Base-by-base conservation (phyloP, 2,113 vertebrate species). In the Psilopsiagon aymara region DNA sequence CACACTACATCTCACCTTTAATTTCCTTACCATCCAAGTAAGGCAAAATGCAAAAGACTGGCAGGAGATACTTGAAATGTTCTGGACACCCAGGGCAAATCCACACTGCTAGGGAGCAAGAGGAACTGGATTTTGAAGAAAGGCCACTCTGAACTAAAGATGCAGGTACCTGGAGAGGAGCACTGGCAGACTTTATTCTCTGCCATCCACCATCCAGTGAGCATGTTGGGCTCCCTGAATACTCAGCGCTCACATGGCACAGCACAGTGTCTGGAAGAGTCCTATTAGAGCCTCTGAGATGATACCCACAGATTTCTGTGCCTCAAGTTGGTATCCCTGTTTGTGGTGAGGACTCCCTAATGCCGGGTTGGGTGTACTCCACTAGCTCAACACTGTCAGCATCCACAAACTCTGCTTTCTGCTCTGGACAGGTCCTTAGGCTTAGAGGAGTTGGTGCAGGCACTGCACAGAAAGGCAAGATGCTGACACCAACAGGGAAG, bases 291-390 rank as follows among this genome's bases (percentile, higher is more conserved):
- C 41, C 44, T 63, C 37, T 62, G 53, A 49, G 60, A 14, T 41
- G 23, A 55, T 27, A 20, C 10, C 20, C 39, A 41, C 39, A 62
- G 20, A 28, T 33, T 41, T 8, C 13, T 1, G 1, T 77, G 49
- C 33, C 39, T 77, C 71, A 39, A 2, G 35, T 4, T 44, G 24
- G 2, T 67, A 3, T 49, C 21, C 52, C 16, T 9, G 0, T 15
- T 43, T 57, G 35, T 39, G 29, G 13, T 44, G 37, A 67, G 23
- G 49, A 5, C 11, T 8, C 17, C 13, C 13, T 28, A 13, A n/a
- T 73, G 27, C 63, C 41, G 47, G 20, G 23, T 17, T 82, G 44
- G 9, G 7, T 68, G 47, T 39, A 23, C 15, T 64, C 57, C 13
- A 21, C 31, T 63, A 41, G 25, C 17, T 88, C 21, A 46, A 18